Evolutionary conservation across 2,888 invertebrate species (phyloP).

Genomic region (Parthenolecanium corni): DNA sequence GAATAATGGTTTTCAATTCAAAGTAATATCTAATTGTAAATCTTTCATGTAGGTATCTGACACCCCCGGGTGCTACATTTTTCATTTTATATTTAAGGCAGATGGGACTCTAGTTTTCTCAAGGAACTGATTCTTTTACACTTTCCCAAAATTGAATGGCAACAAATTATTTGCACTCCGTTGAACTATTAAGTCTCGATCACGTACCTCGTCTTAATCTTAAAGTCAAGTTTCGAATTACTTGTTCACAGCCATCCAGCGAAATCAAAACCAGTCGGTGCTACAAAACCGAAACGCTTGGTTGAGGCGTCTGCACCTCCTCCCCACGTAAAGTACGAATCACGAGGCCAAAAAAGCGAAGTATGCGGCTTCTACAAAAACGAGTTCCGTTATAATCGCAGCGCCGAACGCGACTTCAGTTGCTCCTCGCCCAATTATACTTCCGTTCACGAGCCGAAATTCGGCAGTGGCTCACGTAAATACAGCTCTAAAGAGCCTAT

Average conservation of each 20-base stretch:
- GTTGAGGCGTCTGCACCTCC: neutral
- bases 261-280: slow-evolving; percentile 9
- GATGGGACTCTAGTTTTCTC: too few species aligned
- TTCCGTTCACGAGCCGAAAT: slow-evolving; percentile 4
- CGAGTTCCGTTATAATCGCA: neutral
- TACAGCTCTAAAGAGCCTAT: slow-evolving; percentile 33
- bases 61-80: too few species aligned
- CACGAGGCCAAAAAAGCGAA: slow-evolving; percentile 31
- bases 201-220: too few species aligned
- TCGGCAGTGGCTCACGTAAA: neutral
- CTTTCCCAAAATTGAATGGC: too few species aligned
- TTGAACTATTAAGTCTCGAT: too few species aligned
- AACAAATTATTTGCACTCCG: too few species aligned
- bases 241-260: slow-evolving; percentile 6
- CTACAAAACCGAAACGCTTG: slow-evolving; percentile 2
- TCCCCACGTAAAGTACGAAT: slow-evolving; percentile 31
- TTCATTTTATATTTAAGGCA: too few species aligned
- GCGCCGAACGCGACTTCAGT: slow-evolving; percentile 1
- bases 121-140: too few species aligned
- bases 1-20: too few species aligned
- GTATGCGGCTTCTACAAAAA: neutral
- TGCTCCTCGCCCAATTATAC: slow-evolving; percentile 8
- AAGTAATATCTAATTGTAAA: too few species aligned
- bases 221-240: too few species aligned
- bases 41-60: too few species aligned